Evolutionary conservation across 1,140 invertebrate genomes (phyloP), one percentile per base, ranked within the genome.

Genomic region (Trissolcus basalis): DNA sequence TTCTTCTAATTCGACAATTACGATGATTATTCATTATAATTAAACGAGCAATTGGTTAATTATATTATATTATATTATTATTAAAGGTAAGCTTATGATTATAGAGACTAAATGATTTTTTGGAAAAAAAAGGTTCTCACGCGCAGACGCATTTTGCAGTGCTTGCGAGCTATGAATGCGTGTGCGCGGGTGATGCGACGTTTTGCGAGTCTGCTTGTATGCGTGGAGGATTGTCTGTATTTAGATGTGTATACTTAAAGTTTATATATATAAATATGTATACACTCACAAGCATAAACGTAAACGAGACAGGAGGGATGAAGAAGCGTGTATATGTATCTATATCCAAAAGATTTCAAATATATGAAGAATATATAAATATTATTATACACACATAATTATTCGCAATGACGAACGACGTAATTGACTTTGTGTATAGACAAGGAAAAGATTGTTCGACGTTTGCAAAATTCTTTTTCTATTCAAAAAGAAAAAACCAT

Each of bases 401-500:
- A 85, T 84, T 85, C 81, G 76, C 80, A 81, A 85, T 84, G 63
- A 63, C 77, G 72, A 85, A 84, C 81, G 82, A 83, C 82, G 80
- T 84, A 83, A 83, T 75, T 83, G 78, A 86, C 78, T 81, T 86
- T 85, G 82, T 83, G 85, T 86, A 85, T 83, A 83, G 80, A 81
- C 77, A 81, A 56, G 67, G 69, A 78, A 81, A 53, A 47, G 49
- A 55, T 73, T 73, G 70, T 73, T 65, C 70, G 53, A 50, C 70
- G 70, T 73, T 39, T 44, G n/a, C 43, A 13, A 7, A 7, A 12
- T 44, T 44, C 13, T 44, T 44, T 12, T 44, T 44, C 43, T 44
- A 12, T 44, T 44, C n/a, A 11, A n/a, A n/a, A n/a, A 9, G 9
- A 11, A 9, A 39, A 3, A 39, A 32, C 39, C 54, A 55, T 50